Evolutionary conservation across 2,113 vertebrate species (phyloP).

Genomic region (Vidua macroura): DNA sequence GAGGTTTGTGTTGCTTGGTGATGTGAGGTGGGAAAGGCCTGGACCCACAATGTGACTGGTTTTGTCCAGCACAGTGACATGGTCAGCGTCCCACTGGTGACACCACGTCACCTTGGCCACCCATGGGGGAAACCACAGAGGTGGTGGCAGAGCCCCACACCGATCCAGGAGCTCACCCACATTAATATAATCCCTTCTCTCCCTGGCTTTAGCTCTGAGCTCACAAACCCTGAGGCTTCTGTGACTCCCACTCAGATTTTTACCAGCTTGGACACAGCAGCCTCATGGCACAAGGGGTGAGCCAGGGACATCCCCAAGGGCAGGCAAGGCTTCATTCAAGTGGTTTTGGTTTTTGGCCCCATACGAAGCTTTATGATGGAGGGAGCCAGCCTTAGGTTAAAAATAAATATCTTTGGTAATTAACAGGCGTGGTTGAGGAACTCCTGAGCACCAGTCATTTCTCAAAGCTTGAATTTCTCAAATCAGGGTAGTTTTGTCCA

Average conservation of each 20-base stretch:
- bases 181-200: background rate
- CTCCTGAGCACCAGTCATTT: background rate
- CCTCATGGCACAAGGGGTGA: background rate
- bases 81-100: fast-evolving
- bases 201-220: background rate
- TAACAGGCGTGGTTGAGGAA: background rate
- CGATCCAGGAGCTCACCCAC: background rate
- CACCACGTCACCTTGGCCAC: background rate
- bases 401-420: background rate
- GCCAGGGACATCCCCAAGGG: background rate
- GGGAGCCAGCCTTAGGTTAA: background rate
- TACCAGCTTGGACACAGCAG: background rate
- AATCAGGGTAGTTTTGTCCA: background rate
- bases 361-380: background rate
- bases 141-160: background rate
- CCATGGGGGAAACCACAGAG: background rate
- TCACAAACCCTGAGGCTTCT: background rate
- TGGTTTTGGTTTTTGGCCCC: background rate
- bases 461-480: background rate
- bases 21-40: background rate
- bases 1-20: background rate
- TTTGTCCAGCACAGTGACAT: background rate
- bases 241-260: background rate
- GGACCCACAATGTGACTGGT: background rate
- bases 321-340: background rate